These are phyloP conservation scores for Opisthograptis luteolata DNA, from an alignment of 2,888 invertebrate species.

Conservation along the genomic window DNA sequence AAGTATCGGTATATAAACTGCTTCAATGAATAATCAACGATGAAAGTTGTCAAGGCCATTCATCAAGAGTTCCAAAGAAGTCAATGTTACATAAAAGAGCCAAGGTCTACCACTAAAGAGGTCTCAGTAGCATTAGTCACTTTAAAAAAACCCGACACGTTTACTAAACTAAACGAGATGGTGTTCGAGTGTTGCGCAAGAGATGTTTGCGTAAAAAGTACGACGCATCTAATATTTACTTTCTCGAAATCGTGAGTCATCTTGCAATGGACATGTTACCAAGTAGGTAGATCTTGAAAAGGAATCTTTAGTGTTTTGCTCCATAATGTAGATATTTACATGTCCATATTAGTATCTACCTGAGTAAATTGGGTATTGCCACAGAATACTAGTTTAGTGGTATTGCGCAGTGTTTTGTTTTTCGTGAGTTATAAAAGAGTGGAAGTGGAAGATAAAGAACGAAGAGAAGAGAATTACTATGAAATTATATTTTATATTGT, in stretches of 20 bases:
- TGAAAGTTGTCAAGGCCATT: conserved; percentile 25
- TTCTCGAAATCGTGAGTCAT: conserved; percentile 23
- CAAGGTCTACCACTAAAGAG: conserved; percentile 18
- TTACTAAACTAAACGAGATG: conserved; percentile 9
- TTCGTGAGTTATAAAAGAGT: too few species aligned
- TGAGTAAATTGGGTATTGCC: too few species aligned
- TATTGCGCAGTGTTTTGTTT: too few species aligned
- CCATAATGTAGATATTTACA: too few species aligned
- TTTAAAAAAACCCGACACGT: conserved; percentile 11
- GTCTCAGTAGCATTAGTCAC: conserved; percentile 11
- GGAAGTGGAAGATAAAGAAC: too few species aligned
- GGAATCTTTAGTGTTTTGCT: too few species aligned
- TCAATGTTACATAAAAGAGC: conserved; percentile 28
- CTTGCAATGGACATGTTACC: neutral
- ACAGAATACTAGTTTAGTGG: too few species aligned
- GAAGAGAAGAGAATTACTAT: too few species aligned
- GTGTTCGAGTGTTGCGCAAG: conserved; percentile 9
- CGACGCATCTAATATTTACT: conserved; percentile 8
- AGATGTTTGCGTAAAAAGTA: neutral
- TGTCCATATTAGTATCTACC: too few species aligned
- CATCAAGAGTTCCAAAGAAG: conserved; percentile 13
- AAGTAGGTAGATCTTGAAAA: neutral
- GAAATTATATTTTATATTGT: too few species aligned
- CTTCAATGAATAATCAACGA: conserved; percentile 13
- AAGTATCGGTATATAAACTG: too few species aligned